A percentile compares a stretch with the other conserved stretches of the same genome.
These are phyloP conservation scores for Henicopernis longicauda DNA, from an alignment of 2,113 vertebrate genomes.

Conservation along the genomic window DNA sequence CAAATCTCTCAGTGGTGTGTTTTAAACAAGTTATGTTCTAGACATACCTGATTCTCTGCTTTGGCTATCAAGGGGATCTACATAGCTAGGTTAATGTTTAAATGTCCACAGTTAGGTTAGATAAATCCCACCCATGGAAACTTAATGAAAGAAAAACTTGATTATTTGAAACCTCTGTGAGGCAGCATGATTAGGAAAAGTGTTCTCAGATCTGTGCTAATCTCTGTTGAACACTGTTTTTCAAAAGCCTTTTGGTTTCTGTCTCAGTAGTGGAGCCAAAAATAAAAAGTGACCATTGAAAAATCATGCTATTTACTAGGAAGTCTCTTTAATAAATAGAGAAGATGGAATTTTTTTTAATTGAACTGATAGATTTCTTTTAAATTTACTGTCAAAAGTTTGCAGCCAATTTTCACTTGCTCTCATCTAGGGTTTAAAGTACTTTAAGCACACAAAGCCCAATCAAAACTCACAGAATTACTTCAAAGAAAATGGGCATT, in stretches of 20 bases:
- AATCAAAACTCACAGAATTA: background rate
- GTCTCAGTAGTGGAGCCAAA: background rate
- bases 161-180: background rate
- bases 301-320: background rate
- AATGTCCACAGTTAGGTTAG: background rate
- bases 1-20: background rate
- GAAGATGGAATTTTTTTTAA: background rate
- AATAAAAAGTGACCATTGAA: background rate
- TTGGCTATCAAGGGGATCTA: background rate
- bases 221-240: background rate
- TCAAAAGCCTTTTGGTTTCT: background rate
- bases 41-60: background rate
- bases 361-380: background rate
- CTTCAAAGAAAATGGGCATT: conserved; percentile 6
- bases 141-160: background rate
- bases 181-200: background rate
- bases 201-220: background rate
- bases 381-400: background rate
- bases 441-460: background rate
- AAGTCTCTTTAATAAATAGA: background rate
- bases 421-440: background rate
- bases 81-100: background rate
- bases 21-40: background rate
- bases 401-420: background rate
- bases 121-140: background rate